Evolutionary conservation across 2,888 invertebrate genomes (phyloP), one percentile per base, ranked within the genome.

Genomic region (Lepidochitona cinerea): DNA sequence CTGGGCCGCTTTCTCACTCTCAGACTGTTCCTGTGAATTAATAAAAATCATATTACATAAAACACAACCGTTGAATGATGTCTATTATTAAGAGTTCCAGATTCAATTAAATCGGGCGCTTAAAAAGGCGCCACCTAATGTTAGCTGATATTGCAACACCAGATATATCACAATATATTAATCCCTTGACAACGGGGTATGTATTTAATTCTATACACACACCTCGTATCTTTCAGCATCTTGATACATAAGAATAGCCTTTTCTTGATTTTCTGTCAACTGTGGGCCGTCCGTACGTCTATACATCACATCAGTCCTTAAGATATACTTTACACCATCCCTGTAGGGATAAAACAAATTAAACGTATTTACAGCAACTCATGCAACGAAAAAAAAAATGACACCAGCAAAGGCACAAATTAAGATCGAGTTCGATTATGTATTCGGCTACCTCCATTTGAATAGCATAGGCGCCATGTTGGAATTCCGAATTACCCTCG

Each of bases 1-100:
- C 97, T 98, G 98, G 82, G 93, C 93, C 90, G 97, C 96, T 6
- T 94, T 93, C 78, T 98, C 95, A 91, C 94, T 95, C 89, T 95
- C 94, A 26, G 94, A 94, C 0, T 95, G 95, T n/a, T 94, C 89
- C 92, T 92, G 80, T 36, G 84, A 82, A 54, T 49, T 69, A 71
- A 26, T 68, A 67, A 67, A 35, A 49, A 49, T n/a, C n/a, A n/a
- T n/a, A n/a, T n/a, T 7, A 65, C 12, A 54, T 54, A 54, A 23
- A 59, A 59, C 4, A 59, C 7, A 4, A 49, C 18, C 7, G 23
- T 7, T 49, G 49, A n/a, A n/a, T n/a, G n/a, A n/a, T n/a, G n/a
- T n/a, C n/a, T n/a, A n/a, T n/a, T n/a, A n/a, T n/a, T n/a, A n/a
- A n/a, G n/a, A n/a, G n/a, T n/a, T n/a, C n/a, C n/a, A n/a, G n/a